Base-by-base conservation (phyloP, 2,888 invertebrate genomes). In the Agrochola macilenta region DNA sequence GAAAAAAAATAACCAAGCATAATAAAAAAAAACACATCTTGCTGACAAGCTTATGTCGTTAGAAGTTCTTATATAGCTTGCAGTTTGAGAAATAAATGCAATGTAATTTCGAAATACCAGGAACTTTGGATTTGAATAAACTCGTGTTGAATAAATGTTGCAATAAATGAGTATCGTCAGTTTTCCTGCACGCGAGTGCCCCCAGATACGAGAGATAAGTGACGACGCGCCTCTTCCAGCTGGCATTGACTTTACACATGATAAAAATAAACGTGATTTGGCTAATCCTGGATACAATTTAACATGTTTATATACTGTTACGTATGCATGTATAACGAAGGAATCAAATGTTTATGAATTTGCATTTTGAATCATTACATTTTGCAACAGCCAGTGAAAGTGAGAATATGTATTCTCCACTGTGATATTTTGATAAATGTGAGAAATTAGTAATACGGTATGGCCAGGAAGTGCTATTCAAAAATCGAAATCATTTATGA, bases 181-280 rank as follows among this genome's bases (percentile, higher is more conserved):
- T 73, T 78, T 74, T 66, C 57, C 35, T 76, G 79, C 74, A 78
- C 74, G 78, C 75, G 69, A 71, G 70, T 69, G 79, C 60, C 69
- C 83, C 68, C 86, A 70, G 85, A 92, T 90, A 91, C 89, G 84
- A 84, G 87, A 75, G 84, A 83, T 87, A 79, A 91, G 88, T 88
- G 90, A 88, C 90, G 89, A 88, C 81, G 66, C 87, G 86, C 88
- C 84, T 86, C 87, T 89, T 89, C 90, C 90, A 89, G 83, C 88
- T 92, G 93, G 92, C 94, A 92, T 94, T 93, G 93, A 92, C 93
- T 95, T 93, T 93, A 92, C 88, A 90, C 89, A 91, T 78, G 89
- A 91, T 92, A 88, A 93, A 95, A 95, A 95, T 95, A 95, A 94
- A 94, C 93, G 86, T 90, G 92, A 93, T 92, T 93, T 92, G 90